A percentile compares a stretch with the other conserved stretches of the same genome.
phyloP scores from a whole-genome alignment of 1,140 invertebrate genomes.

The Chrysoperla carnea region DNA sequence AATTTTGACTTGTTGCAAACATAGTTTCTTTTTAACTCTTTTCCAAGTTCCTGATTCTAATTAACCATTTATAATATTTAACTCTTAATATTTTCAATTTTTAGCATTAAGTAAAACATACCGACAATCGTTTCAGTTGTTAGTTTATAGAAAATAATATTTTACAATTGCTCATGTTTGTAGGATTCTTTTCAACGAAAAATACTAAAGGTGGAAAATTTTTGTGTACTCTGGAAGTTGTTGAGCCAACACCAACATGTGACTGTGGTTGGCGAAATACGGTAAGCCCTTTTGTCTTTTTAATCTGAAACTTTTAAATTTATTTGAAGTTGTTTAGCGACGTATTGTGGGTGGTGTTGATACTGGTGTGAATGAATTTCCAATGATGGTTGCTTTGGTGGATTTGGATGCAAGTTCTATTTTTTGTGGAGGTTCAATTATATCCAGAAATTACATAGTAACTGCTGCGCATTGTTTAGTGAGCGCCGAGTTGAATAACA shows the following conservation, averaged over 20 bases:
- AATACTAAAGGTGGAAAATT: slow-evolving; percentile 27
- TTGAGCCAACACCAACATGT: slow-evolving; percentile 19
- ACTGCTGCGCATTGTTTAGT: slow-evolving; percentile 50
- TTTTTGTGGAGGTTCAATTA: slow-evolving; percentile 46
- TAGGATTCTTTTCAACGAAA: slow-evolving; percentile 21
- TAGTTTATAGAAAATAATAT: too few species aligned
- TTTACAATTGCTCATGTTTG: not conserved
- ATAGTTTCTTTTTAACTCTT: too few species aligned
- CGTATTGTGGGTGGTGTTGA: slow-evolving; percentile 40
- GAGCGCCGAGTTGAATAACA: slow-evolving; percentile 1
- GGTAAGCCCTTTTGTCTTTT: slow-evolving; percentile 22
- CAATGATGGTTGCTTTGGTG: slow-evolving; percentile 40
- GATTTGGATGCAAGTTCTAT: slow-evolving; percentile 19
- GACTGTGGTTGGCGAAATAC: slow-evolving; percentile 34
- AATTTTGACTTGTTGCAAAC: too few species aligned
- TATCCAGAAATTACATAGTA: slow-evolving; percentile 35
- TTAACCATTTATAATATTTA: too few species aligned
- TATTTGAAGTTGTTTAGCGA: too few species aligned
- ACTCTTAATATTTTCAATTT: too few species aligned
- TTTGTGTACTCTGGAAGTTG: slow-evolving; percentile 23
- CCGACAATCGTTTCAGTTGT: too few species aligned
- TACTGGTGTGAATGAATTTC: slow-evolving; percentile 41
- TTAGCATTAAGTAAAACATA: too few species aligned
- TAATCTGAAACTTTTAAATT: too few species aligned
- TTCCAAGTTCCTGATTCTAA: too few species aligned